A percentile compares a stretch with the other conserved stretches of the same genome.
Conservation (phyloP, 2,113 vertebrate species). For the Sorex fumeus region DNA sequence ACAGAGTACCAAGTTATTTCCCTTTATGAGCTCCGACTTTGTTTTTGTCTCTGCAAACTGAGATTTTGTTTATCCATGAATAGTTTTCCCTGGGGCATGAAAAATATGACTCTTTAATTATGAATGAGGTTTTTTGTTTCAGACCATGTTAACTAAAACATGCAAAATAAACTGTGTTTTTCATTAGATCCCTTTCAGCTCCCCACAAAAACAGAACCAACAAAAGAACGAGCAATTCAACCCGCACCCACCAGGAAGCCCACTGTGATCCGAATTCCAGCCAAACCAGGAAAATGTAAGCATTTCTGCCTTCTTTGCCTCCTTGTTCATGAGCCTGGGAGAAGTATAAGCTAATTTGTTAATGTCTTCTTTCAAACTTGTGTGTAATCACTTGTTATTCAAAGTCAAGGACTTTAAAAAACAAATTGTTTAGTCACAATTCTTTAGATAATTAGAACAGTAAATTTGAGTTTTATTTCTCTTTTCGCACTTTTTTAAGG, state of each 20-base stretch:
- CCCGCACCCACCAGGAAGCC: slow-evolving; percentile 90
- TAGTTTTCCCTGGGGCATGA: slow-evolving; percentile 74
- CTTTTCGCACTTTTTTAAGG: slow-evolving; percentile 2
- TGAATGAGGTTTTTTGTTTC: slow-evolving; percentile 79
- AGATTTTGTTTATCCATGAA: slow-evolving; percentile 82
- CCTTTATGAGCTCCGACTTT: slow-evolving; percentile 80
- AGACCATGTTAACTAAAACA: slow-evolving; percentile 76
- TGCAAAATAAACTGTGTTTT: slow-evolving; percentile 79
- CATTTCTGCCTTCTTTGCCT: slow-evolving; percentile 46
- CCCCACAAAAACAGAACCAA: slow-evolving; percentile 86
- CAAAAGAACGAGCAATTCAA: slow-evolving; percentile 82
- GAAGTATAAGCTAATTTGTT: slow-evolving; percentile 58
- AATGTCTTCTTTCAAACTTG: slow-evolving; percentile 54
- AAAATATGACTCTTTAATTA: slow-evolving; percentile 80
- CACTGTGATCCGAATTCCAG: slow-evolving; percentile 96
- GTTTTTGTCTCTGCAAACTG: slow-evolving; percentile 82
- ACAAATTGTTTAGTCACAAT: slow-evolving; percentile 37
- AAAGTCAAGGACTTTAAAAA: not conserved
- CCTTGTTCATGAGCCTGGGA: slow-evolving; percentile 37
- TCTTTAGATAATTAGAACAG: slow-evolving; percentile 51
- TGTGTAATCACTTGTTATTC: slow-evolving; percentile 16
- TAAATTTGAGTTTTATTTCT: slow-evolving; percentile 59
- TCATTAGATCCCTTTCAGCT: slow-evolving; percentile 90
- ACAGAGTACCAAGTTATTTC: slow-evolving; percentile 68
- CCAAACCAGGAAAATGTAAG: slow-evolving; percentile 90